Evolutionary conservation across 2,797 vertebrate species (phyloP).

Genomic region (Crossoptilon crossoptilon): DNA sequence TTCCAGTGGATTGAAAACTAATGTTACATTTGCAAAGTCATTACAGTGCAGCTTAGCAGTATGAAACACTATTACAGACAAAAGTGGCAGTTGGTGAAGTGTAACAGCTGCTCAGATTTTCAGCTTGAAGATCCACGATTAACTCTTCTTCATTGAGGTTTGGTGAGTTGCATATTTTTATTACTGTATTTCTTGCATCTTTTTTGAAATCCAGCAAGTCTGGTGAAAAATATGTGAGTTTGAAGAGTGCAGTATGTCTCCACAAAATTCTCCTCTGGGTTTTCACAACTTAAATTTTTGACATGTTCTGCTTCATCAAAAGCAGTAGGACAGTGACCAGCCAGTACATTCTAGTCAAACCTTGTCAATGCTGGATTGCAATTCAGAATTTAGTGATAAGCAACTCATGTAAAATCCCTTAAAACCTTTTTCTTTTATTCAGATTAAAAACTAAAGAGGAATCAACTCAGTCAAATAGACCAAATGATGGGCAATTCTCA

Average conservation of each 20-base stretch:
- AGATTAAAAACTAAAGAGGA: not conserved
- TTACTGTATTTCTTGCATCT: constrained; percentile 57
- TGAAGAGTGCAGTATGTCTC: not conserved
- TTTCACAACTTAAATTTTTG: constrained; percentile 6
- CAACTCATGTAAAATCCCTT: not conserved
- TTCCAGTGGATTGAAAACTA: not conserved
- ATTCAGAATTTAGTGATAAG: not conserved
- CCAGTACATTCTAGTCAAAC: not conserved
- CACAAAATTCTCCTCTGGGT: constrained; percentile 25
- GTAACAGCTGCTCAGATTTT: constrained; percentile 74
- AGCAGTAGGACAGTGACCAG: not conserved
- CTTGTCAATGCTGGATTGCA: not conserved
- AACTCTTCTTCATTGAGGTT: constrained; percentile 57
- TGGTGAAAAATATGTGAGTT: constrained; percentile 56
- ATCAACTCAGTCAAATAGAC: not conserved
- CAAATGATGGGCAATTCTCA: not conserved
- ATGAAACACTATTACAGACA: constrained; percentile 55
- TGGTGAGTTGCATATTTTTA: constrained; percentile 51
- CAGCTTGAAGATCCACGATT: constrained; percentile 71
- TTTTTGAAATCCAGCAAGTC: constrained; percentile 68
- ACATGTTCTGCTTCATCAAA: not conserved
- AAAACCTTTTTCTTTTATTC: not conserved
- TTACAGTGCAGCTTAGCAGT: constrained; percentile 41
- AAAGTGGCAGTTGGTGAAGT: constrained; percentile 69
- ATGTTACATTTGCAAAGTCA: constrained; percentile 14